Evolutionary conservation across 2,797 vertebrate genomes (phyloP).

Genomic region (Chloroceryle amazona): DNA sequence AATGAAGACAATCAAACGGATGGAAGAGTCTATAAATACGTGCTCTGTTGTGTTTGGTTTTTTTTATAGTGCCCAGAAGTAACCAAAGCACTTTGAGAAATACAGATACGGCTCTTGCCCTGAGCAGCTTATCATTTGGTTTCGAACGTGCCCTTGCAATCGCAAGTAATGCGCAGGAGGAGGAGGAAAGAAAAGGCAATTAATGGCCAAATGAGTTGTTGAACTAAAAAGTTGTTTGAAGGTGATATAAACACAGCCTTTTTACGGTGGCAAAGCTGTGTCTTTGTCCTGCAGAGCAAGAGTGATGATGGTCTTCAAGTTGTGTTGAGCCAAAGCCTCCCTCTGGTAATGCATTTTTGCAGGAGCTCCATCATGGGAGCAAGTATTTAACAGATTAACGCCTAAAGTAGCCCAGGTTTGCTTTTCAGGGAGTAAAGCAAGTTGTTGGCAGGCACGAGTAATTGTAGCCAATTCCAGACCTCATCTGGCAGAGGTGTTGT

Average conservation of each 20-base stretch:
- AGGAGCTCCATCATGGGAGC: not conserved
- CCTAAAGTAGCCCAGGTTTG: not conserved
- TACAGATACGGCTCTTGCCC: slow-evolving; percentile 14
- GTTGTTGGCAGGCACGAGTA: not conserved
- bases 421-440: not conserved
- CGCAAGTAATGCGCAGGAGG: not conserved
- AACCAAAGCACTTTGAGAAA: slow-evolving; percentile 43
- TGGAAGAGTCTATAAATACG: not conserved
- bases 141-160: slow-evolving; percentile 16
- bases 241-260: not conserved
- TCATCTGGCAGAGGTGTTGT: not conserved
- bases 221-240: slow-evolving; percentile 55
- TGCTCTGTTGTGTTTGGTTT: not conserved
- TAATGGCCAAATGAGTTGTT: slow-evolving; percentile 50
- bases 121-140: slow-evolving; percentile 43
- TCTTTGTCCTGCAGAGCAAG: not conserved
- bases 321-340: not conserved
- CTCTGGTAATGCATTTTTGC: not conserved
- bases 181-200: slow-evolving; percentile 22
- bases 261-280: not conserved
- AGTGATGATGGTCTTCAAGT: not conserved
- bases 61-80: slow-evolving; percentile 32
- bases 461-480: not conserved
- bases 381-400: not conserved
- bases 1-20: not conserved